Conservation (phyloP, 2,113 vertebrate species). For the Ciconia stormi region DNA sequence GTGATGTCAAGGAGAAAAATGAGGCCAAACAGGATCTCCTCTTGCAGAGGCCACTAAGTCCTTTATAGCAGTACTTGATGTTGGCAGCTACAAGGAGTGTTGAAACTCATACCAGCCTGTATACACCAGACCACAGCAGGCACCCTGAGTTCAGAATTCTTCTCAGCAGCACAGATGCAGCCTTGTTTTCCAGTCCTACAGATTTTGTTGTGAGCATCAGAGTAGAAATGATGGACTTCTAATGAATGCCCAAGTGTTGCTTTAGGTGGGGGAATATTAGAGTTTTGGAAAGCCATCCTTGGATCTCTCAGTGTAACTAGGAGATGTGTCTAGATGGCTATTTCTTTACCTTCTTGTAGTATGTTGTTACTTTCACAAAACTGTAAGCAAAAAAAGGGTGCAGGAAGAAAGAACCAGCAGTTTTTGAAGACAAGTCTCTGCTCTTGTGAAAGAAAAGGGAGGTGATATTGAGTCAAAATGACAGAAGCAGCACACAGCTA, state of each 20-base stretch:
- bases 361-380: not conserved
- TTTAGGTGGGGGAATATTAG: not conserved
- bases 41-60: not conserved
- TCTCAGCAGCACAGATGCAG: not conserved
- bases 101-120: not conserved
- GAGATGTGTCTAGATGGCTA: not conserved
- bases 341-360: not conserved
- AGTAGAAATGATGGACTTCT: not conserved
- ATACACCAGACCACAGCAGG: not conserved
- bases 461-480: not conserved
- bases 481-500: not conserved
- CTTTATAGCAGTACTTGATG: not conserved
- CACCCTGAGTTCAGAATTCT: not conserved
- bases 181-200: not conserved
- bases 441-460: not conserved
- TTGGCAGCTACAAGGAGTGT: not conserved
- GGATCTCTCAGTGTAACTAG: not conserved
- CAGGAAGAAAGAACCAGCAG: not conserved
- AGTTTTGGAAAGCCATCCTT: not conserved
- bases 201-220: not conserved
- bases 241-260: not conserved
- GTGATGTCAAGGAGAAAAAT: not conserved
- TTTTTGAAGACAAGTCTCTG: not conserved
- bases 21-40: not conserved
- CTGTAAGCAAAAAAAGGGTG: not conserved